Percentiles rank a stretch among this genome's conserved stretches.
Conservation (phyloP, 2,113 vertebrate species). For the Clinocottus analis region DNA sequence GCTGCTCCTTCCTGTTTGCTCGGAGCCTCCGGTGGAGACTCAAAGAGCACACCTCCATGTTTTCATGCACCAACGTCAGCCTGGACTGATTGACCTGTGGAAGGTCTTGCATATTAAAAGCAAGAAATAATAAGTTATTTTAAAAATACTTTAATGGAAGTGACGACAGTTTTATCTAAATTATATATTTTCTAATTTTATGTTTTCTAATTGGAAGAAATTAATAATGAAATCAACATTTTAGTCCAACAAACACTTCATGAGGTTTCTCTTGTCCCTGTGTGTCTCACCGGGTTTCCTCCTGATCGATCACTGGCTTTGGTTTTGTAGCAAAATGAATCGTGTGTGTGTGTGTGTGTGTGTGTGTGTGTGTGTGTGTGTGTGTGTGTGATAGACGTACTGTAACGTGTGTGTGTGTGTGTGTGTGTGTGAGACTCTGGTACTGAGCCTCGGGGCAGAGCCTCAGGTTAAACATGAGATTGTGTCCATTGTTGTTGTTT, state of each 20-base stretch:
- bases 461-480: conserved; percentile 81
- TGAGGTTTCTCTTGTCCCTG: background rate
- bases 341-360: conserved; percentile 18
- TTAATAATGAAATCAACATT: background rate
- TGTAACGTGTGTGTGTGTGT: conserved; percentile 31
- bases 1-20: background rate
- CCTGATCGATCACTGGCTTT: background rate
- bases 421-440: conserved; percentile 19
- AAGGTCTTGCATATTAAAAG: background rate
- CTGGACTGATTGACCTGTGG: background rate
- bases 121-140: background rate
- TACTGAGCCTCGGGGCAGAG: conserved; percentile 69
- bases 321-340: background rate
- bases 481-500: conserved; percentile 24
- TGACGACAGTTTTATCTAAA: background rate
- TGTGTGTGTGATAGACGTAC: background rate
- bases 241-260: background rate
- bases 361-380: too few species aligned
- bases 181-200: background rate
- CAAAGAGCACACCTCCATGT: background rate
- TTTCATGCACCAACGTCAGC: background rate
- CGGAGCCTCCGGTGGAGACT: background rate
- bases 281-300: background rate
- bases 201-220: background rate
- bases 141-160: background rate